Base-by-base conservation (phyloP, 37 sponge, comb jelly and placozoan species). In the Chondrilla cf. caribensis region DNA sequence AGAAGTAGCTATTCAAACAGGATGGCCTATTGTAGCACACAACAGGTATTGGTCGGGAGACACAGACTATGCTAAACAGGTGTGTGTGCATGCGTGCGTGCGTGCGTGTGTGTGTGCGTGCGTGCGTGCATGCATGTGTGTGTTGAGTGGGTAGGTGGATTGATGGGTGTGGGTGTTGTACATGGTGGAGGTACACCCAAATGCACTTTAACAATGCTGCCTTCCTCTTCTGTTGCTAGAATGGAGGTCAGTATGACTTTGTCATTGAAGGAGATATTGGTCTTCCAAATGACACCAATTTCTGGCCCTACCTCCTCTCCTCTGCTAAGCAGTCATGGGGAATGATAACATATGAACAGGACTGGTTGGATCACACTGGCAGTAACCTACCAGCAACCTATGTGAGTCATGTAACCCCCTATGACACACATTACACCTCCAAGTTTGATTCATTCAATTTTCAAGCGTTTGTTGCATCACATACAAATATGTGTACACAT, bases 341-440 rank as follows among this genome's bases (percentile, higher is more conserved):
- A 39, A 78, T 93, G 29, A 60, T 86, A 25, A 87, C 86, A 35
- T 93, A 93, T 54, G 93, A 93, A 65, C 93, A 93, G 40, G 93
- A 93, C 87, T 93, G 93, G 90, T 79, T 93, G 43, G 81, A 66
- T 36, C 40, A 73, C 42, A 42, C 44, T 2, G 76, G 44, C 11
- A 8, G 1, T 2, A 0, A 39, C 76, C 24, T 73, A 38, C 43
- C 76, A 39, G 76, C 76, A 8, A 38, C 44, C 2, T 40, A 38
- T 40, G 76, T 73, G 76, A 73, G 76, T 47, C 51, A 47, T 47
- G n/a, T n/a, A n/a, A n/a, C n/a, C n/a, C n/a, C n/a, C n/a, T n/a
- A n/a, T n/a, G n/a, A n/a, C n/a, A n/a, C n/a, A n/a, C n/a, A n/a
- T n/a, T n/a, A n/a, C n/a, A n/a, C n/a, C n/a, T n/a, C n/a, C n/a